phyloP scores from a whole-genome alignment of 2,797 vertebrate genomes.

The Vultur gryphus region DNA sequence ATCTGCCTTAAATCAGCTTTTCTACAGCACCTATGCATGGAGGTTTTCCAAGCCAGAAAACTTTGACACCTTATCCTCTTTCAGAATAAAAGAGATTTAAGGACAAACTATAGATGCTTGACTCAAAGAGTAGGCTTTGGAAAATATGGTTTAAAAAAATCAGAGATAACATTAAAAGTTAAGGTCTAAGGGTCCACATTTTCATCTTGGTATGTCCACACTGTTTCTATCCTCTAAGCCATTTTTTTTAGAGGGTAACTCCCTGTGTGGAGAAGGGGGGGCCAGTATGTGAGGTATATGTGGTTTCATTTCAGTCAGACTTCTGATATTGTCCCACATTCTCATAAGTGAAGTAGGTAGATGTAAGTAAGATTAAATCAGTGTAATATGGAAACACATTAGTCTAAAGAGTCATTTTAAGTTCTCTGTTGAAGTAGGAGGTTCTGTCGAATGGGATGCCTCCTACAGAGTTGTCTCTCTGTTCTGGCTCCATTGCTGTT shows the following conservation, averaged over 20 bases:
- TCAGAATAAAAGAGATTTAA: neutral
- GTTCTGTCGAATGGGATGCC: neutral
- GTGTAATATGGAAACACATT: neutral
- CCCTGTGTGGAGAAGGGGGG: neutral
- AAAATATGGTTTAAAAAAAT: neutral
- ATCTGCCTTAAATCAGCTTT: neutral
- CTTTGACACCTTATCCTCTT: neutral
- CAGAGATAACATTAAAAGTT: neutral
- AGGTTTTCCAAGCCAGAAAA: neutral
- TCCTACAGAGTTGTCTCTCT: neutral
- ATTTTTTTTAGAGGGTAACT: neutral
- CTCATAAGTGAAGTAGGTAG: neutral
- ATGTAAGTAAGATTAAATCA: neutral
- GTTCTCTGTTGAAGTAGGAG: neutral
- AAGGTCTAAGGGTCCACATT: neutral
- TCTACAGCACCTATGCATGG: fast-evolving
- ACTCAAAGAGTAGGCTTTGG: neutral
- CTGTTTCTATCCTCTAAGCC: neutral
- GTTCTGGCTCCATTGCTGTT: neutral
- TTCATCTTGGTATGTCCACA: neutral
- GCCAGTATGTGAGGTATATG: neutral
- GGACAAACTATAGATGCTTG: neutral
- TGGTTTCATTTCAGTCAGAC: neutral
- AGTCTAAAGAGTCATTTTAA: neutral
- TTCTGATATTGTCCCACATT: neutral